Conservation (phyloP, 2,113 vertebrate species). For the Rostratula benghalensis region DNA sequence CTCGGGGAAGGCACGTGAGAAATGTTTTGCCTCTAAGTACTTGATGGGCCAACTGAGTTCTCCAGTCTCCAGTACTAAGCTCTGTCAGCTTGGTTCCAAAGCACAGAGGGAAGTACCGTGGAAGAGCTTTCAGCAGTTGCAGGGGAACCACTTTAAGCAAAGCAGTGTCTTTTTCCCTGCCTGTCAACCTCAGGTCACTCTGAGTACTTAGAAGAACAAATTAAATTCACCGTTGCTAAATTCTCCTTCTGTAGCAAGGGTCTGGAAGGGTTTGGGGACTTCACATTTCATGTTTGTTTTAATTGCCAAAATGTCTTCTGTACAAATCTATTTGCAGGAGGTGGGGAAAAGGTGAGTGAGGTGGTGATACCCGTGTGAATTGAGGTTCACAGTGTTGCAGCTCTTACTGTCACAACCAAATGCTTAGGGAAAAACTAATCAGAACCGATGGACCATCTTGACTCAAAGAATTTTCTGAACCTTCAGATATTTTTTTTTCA, state of each 20-base stretch:
- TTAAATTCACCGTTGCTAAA: neutral
- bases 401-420: neutral
- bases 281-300: neutral
- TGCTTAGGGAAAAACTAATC: neutral
- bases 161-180: neutral
- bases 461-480: neutral
- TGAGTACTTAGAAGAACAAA: neutral
- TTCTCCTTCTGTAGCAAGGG: neutral
- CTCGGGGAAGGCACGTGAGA: neutral
- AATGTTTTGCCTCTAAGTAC: neutral
- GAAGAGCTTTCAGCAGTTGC: neutral
- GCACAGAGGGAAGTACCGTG: neutral
- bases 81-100: neutral
- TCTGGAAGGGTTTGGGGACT: neutral
- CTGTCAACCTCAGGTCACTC: neutral
- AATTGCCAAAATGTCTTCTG: neutral
- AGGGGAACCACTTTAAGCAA: neutral
- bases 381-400: neutral
- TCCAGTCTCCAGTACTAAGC: neutral
- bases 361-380: neutral
- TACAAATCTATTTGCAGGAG: neutral
- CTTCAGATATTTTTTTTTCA: neutral
- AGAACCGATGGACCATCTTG: accelerated
- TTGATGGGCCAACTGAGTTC: neutral
- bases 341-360: neutral